These are phyloP conservation scores for Ennomos erosarius DNA, from an alignment of 2,888 invertebrate species.

Conservation along the genomic window DNA sequence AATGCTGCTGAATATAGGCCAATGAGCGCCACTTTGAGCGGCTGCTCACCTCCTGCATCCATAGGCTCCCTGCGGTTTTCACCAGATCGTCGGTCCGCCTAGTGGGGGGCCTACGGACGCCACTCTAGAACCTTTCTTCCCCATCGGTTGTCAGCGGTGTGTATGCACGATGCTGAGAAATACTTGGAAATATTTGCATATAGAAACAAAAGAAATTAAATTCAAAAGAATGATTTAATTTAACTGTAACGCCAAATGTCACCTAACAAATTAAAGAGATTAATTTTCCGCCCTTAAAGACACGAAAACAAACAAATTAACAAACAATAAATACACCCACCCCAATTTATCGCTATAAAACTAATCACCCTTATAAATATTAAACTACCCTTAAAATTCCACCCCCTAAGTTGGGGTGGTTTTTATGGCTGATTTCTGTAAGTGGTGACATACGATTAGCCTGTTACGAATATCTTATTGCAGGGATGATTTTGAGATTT, in stretches of 20 bases:
- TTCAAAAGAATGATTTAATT: neutral
- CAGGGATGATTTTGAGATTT: no score
- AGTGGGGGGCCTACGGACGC: no score
- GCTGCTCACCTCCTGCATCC: no score
- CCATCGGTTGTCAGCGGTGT: no score
- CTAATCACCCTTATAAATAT: slow-evolving; percentile 45
- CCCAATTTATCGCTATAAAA: slow-evolving; percentile 39
- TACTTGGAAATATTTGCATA: no score
- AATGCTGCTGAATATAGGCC: no score
- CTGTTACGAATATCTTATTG: slow-evolving; percentile 22
- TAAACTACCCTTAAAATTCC: slow-evolving; percentile 40
- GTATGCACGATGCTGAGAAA: no score
- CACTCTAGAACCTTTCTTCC: no score
- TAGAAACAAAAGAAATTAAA: no score
- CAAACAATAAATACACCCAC: slow-evolving; percentile 43
- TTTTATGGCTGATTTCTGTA: slow-evolving; percentile 40
- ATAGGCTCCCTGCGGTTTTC: no score
- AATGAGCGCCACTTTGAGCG: no score
- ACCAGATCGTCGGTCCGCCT: no score
- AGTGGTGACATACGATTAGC: slow-evolving; percentile 43
- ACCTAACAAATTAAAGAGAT: slow-evolving; percentile 21
- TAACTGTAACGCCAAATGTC: slow-evolving; percentile 26
- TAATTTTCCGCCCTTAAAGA: slow-evolving; percentile 36
- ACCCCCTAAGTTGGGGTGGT: slow-evolving; percentile 34
- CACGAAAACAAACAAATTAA: slow-evolving; percentile 49